A percentile compares a stretch with the other conserved stretches of the same genome.
These are phyloP conservation scores for Drosophila pseudotakahashii DNA, from an alignment of 2,888 invertebrate genomes.

Conservation along the genomic window DNA sequence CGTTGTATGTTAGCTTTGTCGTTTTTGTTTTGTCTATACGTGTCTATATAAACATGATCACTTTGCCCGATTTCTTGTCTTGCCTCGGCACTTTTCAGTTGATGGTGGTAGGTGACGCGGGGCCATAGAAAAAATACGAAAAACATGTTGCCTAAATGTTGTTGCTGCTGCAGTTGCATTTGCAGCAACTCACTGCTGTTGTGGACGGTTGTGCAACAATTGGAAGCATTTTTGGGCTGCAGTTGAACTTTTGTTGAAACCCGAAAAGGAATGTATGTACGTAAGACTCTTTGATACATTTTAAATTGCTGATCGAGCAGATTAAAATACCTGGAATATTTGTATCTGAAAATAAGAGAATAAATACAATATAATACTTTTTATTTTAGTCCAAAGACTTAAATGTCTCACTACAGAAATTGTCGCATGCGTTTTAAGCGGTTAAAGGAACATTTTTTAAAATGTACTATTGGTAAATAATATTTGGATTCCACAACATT, in stretches of 20 bases:
- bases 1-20: constrained; percentile 17
- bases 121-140: constrained; percentile 45
- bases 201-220: constrained; percentile 64
- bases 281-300: not conserved
- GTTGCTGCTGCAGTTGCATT: constrained; percentile 37
- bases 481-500: too few relatives aligned
- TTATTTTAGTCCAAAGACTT: too few relatives aligned
- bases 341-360: not conserved
- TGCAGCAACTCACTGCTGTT: constrained; percentile 33
- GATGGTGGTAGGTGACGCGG: constrained; percentile 52
- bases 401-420: too few relatives aligned
- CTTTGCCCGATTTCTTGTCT: constrained; percentile 75
- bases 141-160: constrained; percentile 64
- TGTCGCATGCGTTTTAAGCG: too few relatives aligned
- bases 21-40: constrained; percentile 46
- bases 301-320: not conserved
- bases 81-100: constrained; percentile 15
- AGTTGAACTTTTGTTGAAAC: constrained; percentile 26
- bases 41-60: constrained; percentile 74
- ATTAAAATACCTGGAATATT: not conserved
- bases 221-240: constrained; percentile 41
- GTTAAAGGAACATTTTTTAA: too few relatives aligned
- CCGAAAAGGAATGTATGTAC: constrained; percentile 9
- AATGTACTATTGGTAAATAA: too few relatives aligned
- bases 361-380: too few relatives aligned